Percentiles rank a stretch among this genome's conserved stretches.
These are phyloP conservation scores for Nyleta sp. DNA, from an alignment of 2,888 invertebrate genomes.

Conservation along the genomic window DNA sequence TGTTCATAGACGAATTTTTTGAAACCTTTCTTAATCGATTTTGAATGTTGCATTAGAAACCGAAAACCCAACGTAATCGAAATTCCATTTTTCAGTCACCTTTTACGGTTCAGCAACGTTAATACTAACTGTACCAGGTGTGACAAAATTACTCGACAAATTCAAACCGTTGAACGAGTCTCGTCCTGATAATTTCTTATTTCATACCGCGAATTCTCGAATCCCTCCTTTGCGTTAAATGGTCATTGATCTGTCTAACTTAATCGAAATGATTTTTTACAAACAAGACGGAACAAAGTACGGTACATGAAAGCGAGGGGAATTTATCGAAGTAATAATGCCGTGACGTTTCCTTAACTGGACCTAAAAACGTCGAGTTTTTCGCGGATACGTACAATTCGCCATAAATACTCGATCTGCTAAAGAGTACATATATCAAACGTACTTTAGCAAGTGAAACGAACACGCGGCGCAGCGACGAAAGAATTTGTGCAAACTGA, in stretches of 20 bases:
- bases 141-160: not conserved
- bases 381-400: constrained; percentile 8
- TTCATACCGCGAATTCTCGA: no score
- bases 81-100: not conserved
- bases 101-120: not conserved
- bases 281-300: not conserved
- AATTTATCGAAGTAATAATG: constrained; percentile 29
- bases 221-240: no score
- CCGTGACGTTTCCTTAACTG: constrained; percentile 14
- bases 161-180: not conserved
- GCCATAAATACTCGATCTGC: constrained; percentile 33
- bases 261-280: no score
- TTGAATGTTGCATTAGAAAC: no score
- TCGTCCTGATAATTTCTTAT: constrained; percentile 3
- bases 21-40: no score
- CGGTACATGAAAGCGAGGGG: not conserved
- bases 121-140: not conserved
- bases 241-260: no score
- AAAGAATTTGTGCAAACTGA: constrained; percentile 68
- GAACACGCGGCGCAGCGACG: constrained; percentile 41
- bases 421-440: constrained; percentile 44
- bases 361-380: constrained; percentile 23
- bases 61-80: no score
- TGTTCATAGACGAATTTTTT: no score
- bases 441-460: constrained; percentile 43